Evolutionary conservation across 2,797 vertebrate genomes (phyloP).

Genomic region (Steatocranus sp.): DNA sequence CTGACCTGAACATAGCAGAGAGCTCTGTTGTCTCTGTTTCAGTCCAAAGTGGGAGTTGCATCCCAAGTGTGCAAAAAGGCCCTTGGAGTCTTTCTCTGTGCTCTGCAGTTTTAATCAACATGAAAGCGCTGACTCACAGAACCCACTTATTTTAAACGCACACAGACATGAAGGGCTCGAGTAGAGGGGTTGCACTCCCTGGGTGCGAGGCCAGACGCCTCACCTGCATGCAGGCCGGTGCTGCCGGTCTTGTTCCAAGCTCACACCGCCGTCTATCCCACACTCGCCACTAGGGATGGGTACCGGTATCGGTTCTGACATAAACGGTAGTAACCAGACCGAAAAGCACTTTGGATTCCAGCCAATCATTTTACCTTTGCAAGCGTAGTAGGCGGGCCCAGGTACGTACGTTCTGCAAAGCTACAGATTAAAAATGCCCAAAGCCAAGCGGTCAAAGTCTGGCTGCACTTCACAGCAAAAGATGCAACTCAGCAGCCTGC

Average conservation of each 20-base stretch:
- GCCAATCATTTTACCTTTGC: too few relatives aligned
- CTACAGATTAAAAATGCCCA: too few relatives aligned
- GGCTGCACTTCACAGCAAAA: too few relatives aligned
- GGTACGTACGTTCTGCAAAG: too few relatives aligned
- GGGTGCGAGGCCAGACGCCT: conserved; percentile 36
- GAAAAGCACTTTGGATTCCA: too few relatives aligned
- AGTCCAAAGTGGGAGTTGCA: not conserved
- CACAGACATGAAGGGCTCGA: not conserved
- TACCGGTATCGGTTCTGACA: too few relatives aligned
- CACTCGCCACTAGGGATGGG: conserved; percentile 5
- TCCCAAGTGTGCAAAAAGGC: not conserved
- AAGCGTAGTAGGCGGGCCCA: too few relatives aligned
- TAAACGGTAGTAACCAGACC: too few relatives aligned
- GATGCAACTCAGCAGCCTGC: too few relatives aligned
- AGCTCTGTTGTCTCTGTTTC: not conserved
- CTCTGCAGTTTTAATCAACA: not conserved
- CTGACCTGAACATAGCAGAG: not conserved
- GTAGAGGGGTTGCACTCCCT: not conserved
- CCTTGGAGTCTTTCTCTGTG: not conserved
- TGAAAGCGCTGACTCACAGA: conserved; percentile 8
- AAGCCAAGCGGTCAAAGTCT: too few relatives aligned
- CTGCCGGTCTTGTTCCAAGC: conserved; percentile 8
- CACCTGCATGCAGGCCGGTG: not conserved
- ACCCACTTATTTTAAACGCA: not conserved
- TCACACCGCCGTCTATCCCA: not conserved